Evolutionary conservation across 2,113 vertebrate species (phyloP).

Genomic region (Sylvilagus bachmani): DNA sequence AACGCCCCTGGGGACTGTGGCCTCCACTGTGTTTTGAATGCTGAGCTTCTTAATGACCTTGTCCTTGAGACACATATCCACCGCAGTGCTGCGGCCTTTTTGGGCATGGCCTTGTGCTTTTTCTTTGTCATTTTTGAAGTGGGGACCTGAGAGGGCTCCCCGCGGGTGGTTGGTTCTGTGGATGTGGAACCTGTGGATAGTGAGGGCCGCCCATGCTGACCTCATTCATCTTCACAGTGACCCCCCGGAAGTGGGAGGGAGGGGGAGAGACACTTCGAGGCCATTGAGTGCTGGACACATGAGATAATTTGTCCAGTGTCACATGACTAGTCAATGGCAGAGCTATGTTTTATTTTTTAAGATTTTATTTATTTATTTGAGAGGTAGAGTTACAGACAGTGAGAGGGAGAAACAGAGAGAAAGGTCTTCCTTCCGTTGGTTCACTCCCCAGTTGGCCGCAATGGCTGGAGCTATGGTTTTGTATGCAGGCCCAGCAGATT

Average conservation of each 20-base stretch:
- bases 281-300: not conserved
- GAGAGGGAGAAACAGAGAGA: too few relatives aligned
- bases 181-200: too few relatives aligned
- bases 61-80: not conserved
- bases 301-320: not conserved
- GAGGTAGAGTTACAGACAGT: too few relatives aligned
- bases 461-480: too few relatives aligned
- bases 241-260: too few relatives aligned
- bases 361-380: too few relatives aligned
- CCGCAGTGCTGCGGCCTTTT: not conserved
- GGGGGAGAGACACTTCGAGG: not conserved
- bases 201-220: not conserved
- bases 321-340: not conserved
- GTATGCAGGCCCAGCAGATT: not conserved
- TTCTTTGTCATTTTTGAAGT: not conserved
- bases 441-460: too few relatives aligned
- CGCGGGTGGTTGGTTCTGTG: too few relatives aligned
- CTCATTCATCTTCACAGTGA: not conserved
- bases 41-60: not conserved
- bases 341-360: not conserved
- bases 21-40: not conserved
- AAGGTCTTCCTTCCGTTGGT: too few relatives aligned
- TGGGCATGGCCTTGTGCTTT: not conserved
- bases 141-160: not conserved
- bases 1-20: not conserved